Percentiles rank a stretch among this genome's conserved stretches.
These are phyloP conservation scores for Copidosoma floridanum DNA, from an alignment of 1,140 invertebrate species.

Conservation along the genomic window DNA sequence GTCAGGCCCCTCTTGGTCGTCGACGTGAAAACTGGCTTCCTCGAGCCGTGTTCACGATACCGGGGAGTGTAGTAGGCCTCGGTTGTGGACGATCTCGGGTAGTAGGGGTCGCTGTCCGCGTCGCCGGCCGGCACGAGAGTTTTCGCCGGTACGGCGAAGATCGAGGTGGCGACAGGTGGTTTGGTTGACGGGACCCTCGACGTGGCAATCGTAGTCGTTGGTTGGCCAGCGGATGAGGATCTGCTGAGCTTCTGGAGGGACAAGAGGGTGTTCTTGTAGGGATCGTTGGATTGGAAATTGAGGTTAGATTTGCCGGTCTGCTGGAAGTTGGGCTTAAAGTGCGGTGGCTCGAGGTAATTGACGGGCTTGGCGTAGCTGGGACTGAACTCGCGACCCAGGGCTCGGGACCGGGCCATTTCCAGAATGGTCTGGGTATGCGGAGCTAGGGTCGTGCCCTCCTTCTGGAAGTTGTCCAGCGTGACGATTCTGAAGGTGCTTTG, in stretches of 20 bases:
- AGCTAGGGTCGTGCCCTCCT: neutral
- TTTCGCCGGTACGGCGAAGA: constrained; percentile 32
- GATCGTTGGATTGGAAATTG: constrained; percentile 28
- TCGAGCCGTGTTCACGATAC: neutral
- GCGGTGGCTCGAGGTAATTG: constrained; percentile 5
- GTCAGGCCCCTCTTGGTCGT: constrained; percentile 5
- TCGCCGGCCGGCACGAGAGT: constrained; percentile 32
- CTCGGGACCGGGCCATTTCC: neutral
- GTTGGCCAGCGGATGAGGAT: too few relatives aligned
- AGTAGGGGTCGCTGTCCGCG: constrained; percentile 44
- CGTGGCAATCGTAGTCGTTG: neutral
- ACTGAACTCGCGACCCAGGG: neutral
- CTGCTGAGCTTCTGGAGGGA: constrained; percentile 35
- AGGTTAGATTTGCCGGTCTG: neutral
- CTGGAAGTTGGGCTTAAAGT: neutral
- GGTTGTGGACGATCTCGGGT: constrained; percentile 38
- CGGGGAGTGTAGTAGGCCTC: constrained; percentile 40
- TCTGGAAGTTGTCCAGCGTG: neutral
- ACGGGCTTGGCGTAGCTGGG: neutral
- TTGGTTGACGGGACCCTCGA: neutral
- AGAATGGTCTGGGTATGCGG: neutral
- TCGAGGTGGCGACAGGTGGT: constrained; percentile 36
- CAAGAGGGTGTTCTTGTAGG: constrained; percentile 38
- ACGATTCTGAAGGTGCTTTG: neutral
- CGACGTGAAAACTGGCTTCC: constrained; percentile 5